Conservation (phyloP, 2,797 vertebrate genomes). For the Muraenolepis orangiensis region DNA sequence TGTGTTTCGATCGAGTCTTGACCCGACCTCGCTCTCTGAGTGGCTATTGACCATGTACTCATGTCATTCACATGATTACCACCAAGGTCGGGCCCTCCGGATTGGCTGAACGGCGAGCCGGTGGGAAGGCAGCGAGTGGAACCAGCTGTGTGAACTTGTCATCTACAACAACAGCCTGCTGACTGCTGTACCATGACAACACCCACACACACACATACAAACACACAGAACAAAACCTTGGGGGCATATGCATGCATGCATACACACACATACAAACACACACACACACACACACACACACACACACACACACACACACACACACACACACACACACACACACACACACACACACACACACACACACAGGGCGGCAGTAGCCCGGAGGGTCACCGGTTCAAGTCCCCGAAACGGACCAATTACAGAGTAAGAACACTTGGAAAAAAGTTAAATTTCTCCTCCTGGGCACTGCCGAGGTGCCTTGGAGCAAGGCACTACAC, state of each 20-base stretch:
- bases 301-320: too few species aligned
- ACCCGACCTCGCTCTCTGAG: constrained; percentile 33
- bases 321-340: too few species aligned
- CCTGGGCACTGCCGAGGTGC: too few species aligned
- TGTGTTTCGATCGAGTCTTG: constrained; percentile 45
- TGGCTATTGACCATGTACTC: constrained; percentile 39
- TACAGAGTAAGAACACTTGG: too few species aligned
- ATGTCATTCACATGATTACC: constrained; percentile 33
- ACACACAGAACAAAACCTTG: too few species aligned
- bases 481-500: too few species aligned
- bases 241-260: too few species aligned
- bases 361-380: background rate
- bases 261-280: background rate
- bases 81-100: background rate
- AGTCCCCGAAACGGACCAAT: too few species aligned
- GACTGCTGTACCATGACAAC: constrained; percentile 10
- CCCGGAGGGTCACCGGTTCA: too few species aligned
- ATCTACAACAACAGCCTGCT: constrained; percentile 21
- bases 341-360: background rate
- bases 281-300: too few species aligned
- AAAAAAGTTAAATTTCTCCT: too few species aligned
- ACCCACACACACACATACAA: background rate
- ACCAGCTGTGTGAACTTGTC: constrained; percentile 4
- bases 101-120: background rate
- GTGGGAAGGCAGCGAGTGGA: constrained; percentile 10